These are phyloP conservation scores for Asobara japonica DNA, from an alignment of 1,140 invertebrate species.

Conservation along the genomic window DNA sequence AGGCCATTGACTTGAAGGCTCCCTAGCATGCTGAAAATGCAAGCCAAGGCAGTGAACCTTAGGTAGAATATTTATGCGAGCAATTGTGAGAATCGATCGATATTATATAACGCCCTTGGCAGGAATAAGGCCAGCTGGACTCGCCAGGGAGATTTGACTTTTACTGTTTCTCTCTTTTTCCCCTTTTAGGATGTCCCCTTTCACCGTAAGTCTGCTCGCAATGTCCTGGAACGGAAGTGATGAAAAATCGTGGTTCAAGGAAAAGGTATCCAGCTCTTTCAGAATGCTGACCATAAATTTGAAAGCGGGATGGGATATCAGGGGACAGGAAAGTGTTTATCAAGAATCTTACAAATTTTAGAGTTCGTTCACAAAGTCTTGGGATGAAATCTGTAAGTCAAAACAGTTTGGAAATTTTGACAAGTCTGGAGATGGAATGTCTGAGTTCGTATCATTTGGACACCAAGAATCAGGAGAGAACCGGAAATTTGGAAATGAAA, in stretches of 20 bases:
- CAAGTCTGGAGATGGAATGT: too few species aligned
- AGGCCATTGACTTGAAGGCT: slow-evolving; percentile 8
- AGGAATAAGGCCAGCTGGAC: background rate
- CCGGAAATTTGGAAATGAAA: too few species aligned
- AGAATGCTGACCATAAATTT: slow-evolving; percentile 46
- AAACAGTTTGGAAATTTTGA: too few species aligned
- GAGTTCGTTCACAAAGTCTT: background rate
- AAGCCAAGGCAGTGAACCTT: background rate
- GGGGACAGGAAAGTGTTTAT: background rate
- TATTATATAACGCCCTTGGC: background rate
- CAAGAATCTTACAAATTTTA: background rate
- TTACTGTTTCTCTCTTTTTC: background rate
- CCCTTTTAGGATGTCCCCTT: background rate
- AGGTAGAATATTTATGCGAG: background rate
- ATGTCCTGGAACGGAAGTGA: slow-evolving; percentile 31
- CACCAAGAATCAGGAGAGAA: too few species aligned
- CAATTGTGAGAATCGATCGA: slow-evolving; percentile 7
- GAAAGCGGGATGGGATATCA: slow-evolving; percentile 2
- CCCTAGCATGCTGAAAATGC: background rate
- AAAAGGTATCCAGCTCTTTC: slow-evolving; percentile 24
- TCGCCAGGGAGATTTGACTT: background rate
- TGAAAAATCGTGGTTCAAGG: slow-evolving; percentile 48
- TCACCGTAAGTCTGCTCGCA: slow-evolving; percentile 26
- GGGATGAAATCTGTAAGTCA: too few species aligned
- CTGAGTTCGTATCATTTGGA: too few species aligned